Evolutionary conservation across 1,140 invertebrate species (phyloP).

Genomic region (Ruditapes philippinarum): DNA sequence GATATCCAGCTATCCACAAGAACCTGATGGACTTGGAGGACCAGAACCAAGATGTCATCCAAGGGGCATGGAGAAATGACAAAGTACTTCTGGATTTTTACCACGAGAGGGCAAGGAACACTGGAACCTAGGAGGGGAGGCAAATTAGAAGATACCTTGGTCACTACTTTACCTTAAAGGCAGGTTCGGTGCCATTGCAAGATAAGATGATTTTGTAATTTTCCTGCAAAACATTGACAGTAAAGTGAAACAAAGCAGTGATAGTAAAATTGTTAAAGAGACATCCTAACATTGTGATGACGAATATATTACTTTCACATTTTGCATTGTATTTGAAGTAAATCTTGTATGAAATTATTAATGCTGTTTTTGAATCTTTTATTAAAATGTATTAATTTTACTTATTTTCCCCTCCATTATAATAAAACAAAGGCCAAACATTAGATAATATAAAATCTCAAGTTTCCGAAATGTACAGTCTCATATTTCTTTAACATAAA

Average conservation of each 20-base stretch:
- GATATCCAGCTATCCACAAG: slow-evolving; percentile 58
- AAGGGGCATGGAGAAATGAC: slow-evolving; percentile 59
- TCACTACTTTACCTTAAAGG: slow-evolving; percentile 46
- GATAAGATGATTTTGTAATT: too few relatives aligned
- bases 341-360: neutral
- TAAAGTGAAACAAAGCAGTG: too few relatives aligned
- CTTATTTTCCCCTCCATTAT: neutral
- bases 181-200: slow-evolving; percentile 46
- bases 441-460: neutral
- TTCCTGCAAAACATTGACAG: slow-evolving; percentile 11
- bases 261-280: too few relatives aligned
- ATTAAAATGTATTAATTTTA: too few relatives aligned
- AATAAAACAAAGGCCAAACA: slow-evolving; percentile 19
- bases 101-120: slow-evolving; percentile 39
- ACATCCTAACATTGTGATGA: slow-evolving; percentile 13
- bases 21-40: slow-evolving; percentile 44
- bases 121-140: slow-evolving; percentile 28
- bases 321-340: slow-evolving; percentile 1
- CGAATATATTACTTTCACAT: too few relatives aligned
- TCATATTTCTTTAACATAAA: too few relatives aligned
- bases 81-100: slow-evolving; percentile 59
- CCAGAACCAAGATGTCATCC: slow-evolving; percentile 54
- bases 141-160: slow-evolving; percentile 40
- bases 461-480: neutral
- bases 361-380: neutral